Percentiles rank a stretch among this genome's conserved stretches.
These are phyloP conservation scores for Patella depressa DNA, from an alignment of 2,888 invertebrate species.

Conservation along the genomic window DNA sequence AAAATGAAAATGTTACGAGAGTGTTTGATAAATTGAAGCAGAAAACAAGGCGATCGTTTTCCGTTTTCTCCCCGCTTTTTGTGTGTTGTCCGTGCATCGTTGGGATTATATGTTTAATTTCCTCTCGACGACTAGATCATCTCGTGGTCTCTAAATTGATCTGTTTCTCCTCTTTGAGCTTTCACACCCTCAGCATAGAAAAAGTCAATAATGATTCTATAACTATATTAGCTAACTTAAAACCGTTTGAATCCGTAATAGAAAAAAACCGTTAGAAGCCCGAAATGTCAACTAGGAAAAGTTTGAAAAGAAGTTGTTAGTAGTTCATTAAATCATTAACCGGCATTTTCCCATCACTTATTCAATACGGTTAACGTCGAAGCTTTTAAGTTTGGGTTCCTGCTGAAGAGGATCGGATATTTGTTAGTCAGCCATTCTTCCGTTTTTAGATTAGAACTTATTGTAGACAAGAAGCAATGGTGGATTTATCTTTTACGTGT, in stretches of 20 bases:
- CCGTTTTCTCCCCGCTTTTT: constrained; percentile 18
- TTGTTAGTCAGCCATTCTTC: constrained; percentile 23
- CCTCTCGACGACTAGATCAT: constrained; percentile 20
- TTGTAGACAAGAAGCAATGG: not conserved
- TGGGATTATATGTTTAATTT: constrained; percentile 25
- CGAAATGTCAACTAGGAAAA: constrained; percentile 19
- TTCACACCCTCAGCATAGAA: constrained; percentile 14
- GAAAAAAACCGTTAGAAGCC: constrained; percentile 13
- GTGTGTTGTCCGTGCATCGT: constrained; percentile 22
- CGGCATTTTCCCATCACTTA: constrained; percentile 13
- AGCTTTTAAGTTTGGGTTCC: constrained; percentile 8
- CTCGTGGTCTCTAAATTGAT: constrained; percentile 18
- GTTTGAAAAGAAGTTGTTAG: constrained; percentile 17
- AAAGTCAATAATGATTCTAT: constrained; percentile 24
- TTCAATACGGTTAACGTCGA: constrained; percentile 7
- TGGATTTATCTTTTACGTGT: no score
- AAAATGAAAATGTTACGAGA: constrained; percentile 39
- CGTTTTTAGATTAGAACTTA: constrained; percentile 19
- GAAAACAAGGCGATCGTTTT: constrained; percentile 21
- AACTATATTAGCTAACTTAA: constrained; percentile 1
- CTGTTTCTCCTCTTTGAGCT: constrained; percentile 14
- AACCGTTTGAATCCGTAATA: constrained; percentile 15
- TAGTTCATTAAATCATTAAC: constrained; percentile 25
- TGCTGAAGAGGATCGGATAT: constrained; percentile 18
- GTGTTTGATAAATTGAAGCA: constrained; percentile 15